These are phyloP conservation scores for Dryocosmus kuriphilus DNA, from an alignment of 2,888 invertebrate species.

Conservation along the genomic window DNA sequence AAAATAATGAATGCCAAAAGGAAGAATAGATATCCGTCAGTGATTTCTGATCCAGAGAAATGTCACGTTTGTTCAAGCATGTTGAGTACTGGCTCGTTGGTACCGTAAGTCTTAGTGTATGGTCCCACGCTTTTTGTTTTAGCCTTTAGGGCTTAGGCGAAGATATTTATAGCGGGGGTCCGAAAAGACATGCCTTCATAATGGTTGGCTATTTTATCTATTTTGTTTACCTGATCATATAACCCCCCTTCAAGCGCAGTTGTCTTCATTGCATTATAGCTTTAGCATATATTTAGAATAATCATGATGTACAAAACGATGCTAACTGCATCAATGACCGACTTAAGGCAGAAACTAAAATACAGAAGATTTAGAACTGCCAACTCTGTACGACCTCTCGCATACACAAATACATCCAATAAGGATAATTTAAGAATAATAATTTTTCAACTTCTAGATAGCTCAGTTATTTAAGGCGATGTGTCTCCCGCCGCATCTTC, in stretches of 20 bases:
- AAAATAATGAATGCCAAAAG: conserved; percentile 56
- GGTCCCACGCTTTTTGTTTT: conserved; percentile 67
- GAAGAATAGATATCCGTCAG: conserved; percentile 60
- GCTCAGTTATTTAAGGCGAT: too few species aligned
- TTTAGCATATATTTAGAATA: conserved; percentile 50
- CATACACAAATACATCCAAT: too few species aligned
- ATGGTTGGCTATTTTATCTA: conserved; percentile 68
- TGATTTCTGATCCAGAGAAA: conserved; percentile 49
- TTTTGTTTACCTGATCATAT: conserved; percentile 57
- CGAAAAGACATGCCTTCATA: conserved; percentile 71
- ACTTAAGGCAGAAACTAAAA: neutral
- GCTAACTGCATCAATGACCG: neutral
- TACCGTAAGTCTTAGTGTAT: conserved; percentile 18
- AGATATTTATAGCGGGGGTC: conserved; percentile 73
- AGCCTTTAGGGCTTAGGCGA: conserved; percentile 65
- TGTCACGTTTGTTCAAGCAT: conserved; percentile 56
- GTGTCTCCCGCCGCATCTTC: too few species aligned
- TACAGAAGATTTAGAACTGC: too few species aligned
- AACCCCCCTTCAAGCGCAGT: conserved; percentile 40
- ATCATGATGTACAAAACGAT: conserved; percentile 54
- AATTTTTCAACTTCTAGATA: too few species aligned
- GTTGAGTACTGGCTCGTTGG: conserved; percentile 50
- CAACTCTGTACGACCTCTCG: too few species aligned
- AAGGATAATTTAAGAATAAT: too few species aligned
- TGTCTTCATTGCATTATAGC: conserved; percentile 53